phyloP scores from a whole-genome alignment of 2,113 vertebrate species.

The Saguinus midas region DNA sequence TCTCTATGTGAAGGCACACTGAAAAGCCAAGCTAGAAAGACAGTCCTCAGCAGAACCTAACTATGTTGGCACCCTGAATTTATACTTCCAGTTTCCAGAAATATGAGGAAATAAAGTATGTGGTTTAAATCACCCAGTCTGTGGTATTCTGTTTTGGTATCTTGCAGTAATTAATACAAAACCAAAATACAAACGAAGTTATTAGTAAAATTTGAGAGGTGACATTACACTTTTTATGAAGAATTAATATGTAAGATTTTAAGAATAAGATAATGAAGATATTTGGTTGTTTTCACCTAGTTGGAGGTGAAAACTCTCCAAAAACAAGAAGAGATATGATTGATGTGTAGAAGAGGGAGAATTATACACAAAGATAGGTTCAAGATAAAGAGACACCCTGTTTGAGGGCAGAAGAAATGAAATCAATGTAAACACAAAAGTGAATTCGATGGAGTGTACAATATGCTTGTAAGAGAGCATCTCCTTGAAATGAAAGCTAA shows the following conservation, averaged over 20 bases:
- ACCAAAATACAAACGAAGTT: background rate
- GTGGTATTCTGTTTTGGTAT: background rate
- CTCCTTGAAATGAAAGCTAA: background rate
- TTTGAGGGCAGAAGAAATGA: background rate
- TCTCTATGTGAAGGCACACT: background rate
- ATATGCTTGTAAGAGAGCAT: background rate
- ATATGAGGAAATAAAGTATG: background rate
- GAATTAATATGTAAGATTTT: background rate
- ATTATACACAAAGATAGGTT: background rate
- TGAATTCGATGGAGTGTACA: background rate
- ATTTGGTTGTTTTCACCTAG: background rate
- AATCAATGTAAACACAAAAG: background rate
- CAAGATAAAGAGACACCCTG: background rate
- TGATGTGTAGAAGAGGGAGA: background rate
- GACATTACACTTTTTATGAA: background rate
- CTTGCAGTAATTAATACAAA: background rate
- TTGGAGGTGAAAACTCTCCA: background rate
- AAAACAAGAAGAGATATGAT: background rate
- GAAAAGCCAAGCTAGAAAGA: background rate
- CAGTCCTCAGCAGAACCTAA: background rate
- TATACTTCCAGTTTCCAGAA: background rate
- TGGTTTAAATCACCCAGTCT: background rate
- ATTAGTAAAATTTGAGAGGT: background rate
- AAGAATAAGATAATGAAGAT: background rate
- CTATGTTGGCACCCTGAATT: background rate